phyloP scores from a whole-genome alignment of 1,140 invertebrate genomes.

The Cyrtorhinus lividipennis region DNA sequence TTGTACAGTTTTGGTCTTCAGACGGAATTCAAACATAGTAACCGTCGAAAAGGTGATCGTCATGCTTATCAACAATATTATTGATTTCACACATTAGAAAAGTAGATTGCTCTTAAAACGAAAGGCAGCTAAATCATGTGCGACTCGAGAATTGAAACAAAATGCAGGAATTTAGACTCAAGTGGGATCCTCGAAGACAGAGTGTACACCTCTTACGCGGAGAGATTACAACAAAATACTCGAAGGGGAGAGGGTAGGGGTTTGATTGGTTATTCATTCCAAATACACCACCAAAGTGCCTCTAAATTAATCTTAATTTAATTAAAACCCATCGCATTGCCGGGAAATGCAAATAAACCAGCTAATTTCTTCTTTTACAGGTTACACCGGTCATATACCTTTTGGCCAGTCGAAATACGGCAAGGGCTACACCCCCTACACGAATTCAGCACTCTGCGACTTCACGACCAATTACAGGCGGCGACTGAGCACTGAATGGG shows the following conservation, averaged over 20 bases:
- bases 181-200: not conserved
- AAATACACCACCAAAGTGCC: no score
- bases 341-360: no score
- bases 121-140: not conserved
- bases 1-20: not conserved
- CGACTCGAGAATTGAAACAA: not conserved
- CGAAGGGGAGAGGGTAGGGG: not conserved
- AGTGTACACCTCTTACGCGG: not conserved
- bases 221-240: not conserved
- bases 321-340: no score
- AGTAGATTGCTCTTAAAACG: no score
- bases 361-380: no score
- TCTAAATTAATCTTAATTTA: no score
- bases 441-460: constrained; percentile 46
- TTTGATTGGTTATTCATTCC: no score
- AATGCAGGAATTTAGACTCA: not conserved
- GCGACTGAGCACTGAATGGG: constrained; percentile 48
- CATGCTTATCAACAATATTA: no score
- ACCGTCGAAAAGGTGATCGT: no score
- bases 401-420: constrained; percentile 47
- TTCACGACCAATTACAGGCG: constrained; percentile 53
- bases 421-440: constrained; percentile 41
- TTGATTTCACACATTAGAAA: no score
- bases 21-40: not conserved
- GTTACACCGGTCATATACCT: constrained; percentile 49